Evolutionary conservation across 2,797 vertebrate genomes (phyloP), one percentile per base, ranked within the genome.

Genomic region (Ctenosaura bakeri): DNA sequence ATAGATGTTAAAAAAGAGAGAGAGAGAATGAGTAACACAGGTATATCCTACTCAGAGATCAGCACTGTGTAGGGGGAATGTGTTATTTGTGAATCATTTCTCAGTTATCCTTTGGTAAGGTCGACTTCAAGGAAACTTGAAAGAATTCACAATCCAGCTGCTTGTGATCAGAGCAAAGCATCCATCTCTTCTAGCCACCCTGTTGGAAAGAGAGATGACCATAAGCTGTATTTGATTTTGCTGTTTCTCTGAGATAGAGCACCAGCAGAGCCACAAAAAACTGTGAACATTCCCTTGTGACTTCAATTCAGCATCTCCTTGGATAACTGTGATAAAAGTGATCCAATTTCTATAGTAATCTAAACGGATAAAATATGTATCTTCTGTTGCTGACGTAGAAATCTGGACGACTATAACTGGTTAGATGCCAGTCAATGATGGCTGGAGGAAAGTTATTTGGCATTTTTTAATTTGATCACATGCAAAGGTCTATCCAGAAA

Each of bases 271-370:
- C 64, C 26, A 64, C 50, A 46, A 18, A 87, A 87, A 86, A 93
- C 91, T 91, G 54, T 0, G 6, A 46, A 62, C 1, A 9, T 2
- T 90, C 2, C 10, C n/a, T 90, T 93, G 59, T 59, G 66, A 86
- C 85, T 90, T 90, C 84, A 84, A 32, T 90, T 89, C 83, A 91
- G 83, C 7, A 4, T 59, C 89, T 56, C 38, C 14, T 91, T 69
- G 24, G 24, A 89, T 38, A 69, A 5, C 54, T 91, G 87, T 0
- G 3, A 52, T 64, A 71, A 87, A 92, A 18, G 9, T 64, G 87
- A 92, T 54, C 66, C 0, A 8, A 56, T 89, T 91, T 90, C 90
- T 24, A 64, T 64, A 79, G 14, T 26, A 89, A 46, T 6, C 78
- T 12, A 92, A 42, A 38, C 5, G 26, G 12, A 62, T 83, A 82